A percentile compares a stretch with the other conserved stretches of the same genome.
Evolutionary conservation across 2,888 invertebrate genomes (phyloP).

Genomic region (Molorchus minor): DNA sequence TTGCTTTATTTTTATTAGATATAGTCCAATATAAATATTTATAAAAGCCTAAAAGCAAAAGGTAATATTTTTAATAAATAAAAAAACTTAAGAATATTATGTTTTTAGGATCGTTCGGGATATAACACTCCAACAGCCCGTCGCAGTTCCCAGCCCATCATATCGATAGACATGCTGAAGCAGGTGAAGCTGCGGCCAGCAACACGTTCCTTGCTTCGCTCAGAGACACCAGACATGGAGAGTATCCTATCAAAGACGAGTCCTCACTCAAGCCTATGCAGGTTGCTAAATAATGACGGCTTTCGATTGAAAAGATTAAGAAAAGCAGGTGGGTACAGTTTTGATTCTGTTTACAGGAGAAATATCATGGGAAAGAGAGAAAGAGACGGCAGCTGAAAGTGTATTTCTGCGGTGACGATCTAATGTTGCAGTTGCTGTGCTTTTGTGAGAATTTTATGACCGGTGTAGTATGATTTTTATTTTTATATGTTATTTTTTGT

Average conservation of each 20-base stretch:
- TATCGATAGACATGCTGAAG: slow-evolving; percentile 53
- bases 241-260: slow-evolving; percentile 45
- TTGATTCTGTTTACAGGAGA: slow-evolving; percentile 56
- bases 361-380: slow-evolving; percentile 32
- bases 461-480: slow-evolving; percentile 6
- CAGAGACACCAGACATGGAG: slow-evolving; percentile 39
- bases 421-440: neutral
- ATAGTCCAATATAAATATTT: too few species aligned
- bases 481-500: slow-evolving; percentile 18
- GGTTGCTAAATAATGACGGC: slow-evolving; percentile 50
- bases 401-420: neutral
- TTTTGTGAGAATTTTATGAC: neutral
- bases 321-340: slow-evolving; percentile 52
- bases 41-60: too few species aligned
- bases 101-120: slow-evolving; percentile 45
- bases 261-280: slow-evolving; percentile 54
- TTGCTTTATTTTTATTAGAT: too few species aligned
- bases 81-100: slow-evolving; percentile 4
- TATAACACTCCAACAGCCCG: slow-evolving; percentile 28
- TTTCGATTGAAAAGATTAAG: slow-evolving; percentile 54
- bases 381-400: slow-evolving; percentile 29
- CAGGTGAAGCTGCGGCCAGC: slow-evolving; percentile 56
- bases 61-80: too few species aligned
- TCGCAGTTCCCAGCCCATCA: slow-evolving; percentile 47
- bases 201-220: slow-evolving; percentile 32